These are phyloP conservation scores for Pelodytes ibericus DNA, from an alignment of 2,797 vertebrate species.

Conservation along the genomic window DNA sequence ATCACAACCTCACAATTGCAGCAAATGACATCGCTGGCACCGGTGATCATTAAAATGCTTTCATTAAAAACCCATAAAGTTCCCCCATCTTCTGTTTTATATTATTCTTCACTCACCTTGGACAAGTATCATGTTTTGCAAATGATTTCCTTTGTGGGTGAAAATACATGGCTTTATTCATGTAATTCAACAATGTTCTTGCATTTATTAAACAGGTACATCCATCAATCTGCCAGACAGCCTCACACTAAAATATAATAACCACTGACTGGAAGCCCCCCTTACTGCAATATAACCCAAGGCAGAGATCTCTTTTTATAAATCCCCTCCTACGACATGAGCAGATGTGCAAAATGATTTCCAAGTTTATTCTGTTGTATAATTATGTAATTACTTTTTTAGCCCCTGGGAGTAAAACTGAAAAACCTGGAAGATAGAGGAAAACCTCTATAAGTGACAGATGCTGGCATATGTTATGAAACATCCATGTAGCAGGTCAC, in stretches of 20 bases:
- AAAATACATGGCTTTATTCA: neutral
- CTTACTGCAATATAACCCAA: neutral
- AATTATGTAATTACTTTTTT: too few species aligned
- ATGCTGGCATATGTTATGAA: too few species aligned
- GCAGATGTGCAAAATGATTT: too few species aligned
- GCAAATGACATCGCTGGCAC: too few species aligned
- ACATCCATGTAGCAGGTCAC: too few species aligned
- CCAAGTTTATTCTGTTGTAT: too few species aligned
- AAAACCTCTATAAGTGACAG: too few species aligned
- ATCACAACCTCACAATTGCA: too few species aligned
- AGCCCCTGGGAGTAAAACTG: too few species aligned
- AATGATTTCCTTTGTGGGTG: neutral
- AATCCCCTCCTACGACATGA: neutral
- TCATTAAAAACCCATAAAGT: neutral
- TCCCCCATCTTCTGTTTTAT: neutral
- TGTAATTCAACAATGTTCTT: neutral
- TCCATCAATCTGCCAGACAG: neutral
- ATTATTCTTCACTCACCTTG: neutral
- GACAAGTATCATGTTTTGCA: neutral
- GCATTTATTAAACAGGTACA: neutral
- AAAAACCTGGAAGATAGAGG: too few species aligned
- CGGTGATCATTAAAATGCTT: neutral
- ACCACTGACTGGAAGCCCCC: neutral
- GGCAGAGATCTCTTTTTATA: neutral
- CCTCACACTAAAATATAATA: constrained; percentile 56